phyloP scores from a whole-genome alignment of 2,797 vertebrate genomes.

The Forpus xanthops region DNA sequence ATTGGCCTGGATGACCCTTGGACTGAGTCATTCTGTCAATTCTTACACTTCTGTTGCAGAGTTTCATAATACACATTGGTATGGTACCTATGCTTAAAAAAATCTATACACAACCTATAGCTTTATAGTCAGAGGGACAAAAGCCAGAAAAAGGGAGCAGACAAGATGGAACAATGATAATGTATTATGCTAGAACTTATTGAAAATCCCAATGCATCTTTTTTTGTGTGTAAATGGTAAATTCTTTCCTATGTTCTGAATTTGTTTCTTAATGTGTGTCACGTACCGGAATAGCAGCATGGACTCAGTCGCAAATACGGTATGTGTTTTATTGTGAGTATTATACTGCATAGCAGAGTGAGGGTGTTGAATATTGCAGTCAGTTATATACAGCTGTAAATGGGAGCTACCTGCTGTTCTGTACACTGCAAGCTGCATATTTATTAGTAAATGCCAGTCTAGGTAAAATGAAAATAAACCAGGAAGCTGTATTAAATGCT shows the following conservation, averaged over 20 bases:
- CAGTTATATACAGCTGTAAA: slow-evolving; percentile 56
- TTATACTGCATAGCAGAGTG: slow-evolving; percentile 50
- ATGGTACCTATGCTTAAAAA: neutral
- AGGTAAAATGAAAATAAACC: slow-evolving; percentile 47
- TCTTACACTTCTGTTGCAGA: neutral
- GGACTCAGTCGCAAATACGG: slow-evolving; percentile 50
- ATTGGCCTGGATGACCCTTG: neutral
- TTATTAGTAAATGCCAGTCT: slow-evolving; percentile 50
- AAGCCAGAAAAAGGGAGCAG: slow-evolving; percentile 30
- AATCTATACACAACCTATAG: neutral
- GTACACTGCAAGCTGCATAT: slow-evolving; percentile 20
- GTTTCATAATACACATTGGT: slow-evolving; percentile 17
- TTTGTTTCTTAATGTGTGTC: slow-evolving; percentile 55
- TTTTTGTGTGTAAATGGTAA: slow-evolving; percentile 52
- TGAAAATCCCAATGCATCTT: slow-evolving; percentile 57
- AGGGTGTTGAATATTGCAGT: slow-evolving; percentile 57
- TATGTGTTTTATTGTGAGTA: slow-evolving; percentile 58
- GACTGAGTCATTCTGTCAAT: neutral
- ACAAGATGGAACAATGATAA: slow-evolving; percentile 36
- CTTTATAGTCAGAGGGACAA: neutral
- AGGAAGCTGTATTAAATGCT: slow-evolving; percentile 39
- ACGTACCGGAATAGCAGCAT: slow-evolving; percentile 21
- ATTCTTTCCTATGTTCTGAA: slow-evolving; percentile 19
- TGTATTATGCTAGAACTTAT: slow-evolving; percentile 33
- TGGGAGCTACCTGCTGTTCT: slow-evolving; percentile 60